These are phyloP conservation scores for Otolemur crassicaudatus DNA, from an alignment of 2,797 vertebrate species.

Conservation along the genomic window DNA sequence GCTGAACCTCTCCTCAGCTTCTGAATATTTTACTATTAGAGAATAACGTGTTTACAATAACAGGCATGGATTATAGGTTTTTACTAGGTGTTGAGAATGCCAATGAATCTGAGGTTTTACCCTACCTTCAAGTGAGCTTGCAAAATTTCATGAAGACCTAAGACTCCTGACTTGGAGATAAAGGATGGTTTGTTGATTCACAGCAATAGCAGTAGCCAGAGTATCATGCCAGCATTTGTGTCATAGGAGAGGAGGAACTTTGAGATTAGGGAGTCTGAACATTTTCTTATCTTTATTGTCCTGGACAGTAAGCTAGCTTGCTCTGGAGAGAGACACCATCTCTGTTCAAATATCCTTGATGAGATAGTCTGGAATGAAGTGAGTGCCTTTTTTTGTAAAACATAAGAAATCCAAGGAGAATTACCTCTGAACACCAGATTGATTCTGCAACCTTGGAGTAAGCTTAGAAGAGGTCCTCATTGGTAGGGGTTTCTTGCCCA, in stretches of 20 bases:
- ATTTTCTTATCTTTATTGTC: constrained; percentile 19
- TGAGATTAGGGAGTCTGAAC: not conserved
- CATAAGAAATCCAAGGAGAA: not conserved
- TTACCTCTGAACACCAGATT: not conserved
- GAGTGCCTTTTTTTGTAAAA: not conserved
- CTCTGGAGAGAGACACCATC: not conserved
- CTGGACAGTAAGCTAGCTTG: not conserved
- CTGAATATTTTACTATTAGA: constrained; percentile 32
- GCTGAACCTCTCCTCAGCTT: constrained; percentile 22
- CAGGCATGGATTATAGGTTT: not conserved
- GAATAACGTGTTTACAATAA: not conserved
- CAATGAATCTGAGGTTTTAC: not conserved
- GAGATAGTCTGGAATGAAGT: not conserved
- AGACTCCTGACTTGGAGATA: not conserved
- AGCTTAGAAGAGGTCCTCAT: constrained; percentile 19
- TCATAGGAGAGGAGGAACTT: not conserved
- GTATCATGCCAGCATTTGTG: not conserved
- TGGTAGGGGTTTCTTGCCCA: not conserved
- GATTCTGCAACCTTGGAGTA: not conserved
- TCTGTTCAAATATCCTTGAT: constrained; percentile 13
- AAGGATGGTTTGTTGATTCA: not conserved
- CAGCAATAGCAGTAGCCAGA: not conserved
- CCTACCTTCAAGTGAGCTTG: not conserved
- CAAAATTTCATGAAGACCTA: not conserved
- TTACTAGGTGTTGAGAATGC: not conserved